Base-by-base conservation (phyloP, 2,113 vertebrate genomes). In the Tyrannus savana region DNA sequence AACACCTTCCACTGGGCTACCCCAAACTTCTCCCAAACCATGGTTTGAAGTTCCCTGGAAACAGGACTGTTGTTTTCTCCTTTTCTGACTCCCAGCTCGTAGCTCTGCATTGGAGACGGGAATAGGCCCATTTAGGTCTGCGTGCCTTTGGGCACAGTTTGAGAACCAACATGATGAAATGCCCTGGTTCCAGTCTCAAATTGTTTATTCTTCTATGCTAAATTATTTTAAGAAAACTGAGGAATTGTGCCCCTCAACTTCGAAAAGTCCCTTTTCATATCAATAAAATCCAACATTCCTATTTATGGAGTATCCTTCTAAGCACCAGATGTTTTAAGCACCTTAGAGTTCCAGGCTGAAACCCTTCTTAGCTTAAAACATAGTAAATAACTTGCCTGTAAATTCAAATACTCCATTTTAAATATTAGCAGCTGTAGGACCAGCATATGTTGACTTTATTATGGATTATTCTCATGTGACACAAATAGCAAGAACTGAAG, bases 281-380 rank as follows among this genome's bases (percentile, higher is more conserved):
- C 68, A 87, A 82, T 91, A 95, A 96, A 98, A 96, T 53, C 77
- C 79, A 91, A 35, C 84, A 58, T 77, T 92, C 74, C 91, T 97
- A 96, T 96, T 98, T 97, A 96, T 94, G 78, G 84, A 87, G 89
- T 90, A 93, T 95, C 84, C 84, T 93, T 82, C 93, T 95, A 95
- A 96, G 93, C 95, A 77, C 79, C 89, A 75, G 69, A 97, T 92
- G 96, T 93, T 97, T 98, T 97, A 98, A 97, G 97, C 90, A 97
- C 97, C 96, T 97, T 97, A 96, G 27, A 94, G 94, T 79, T 95
- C 80, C 91, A 93, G 85, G 89, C 87, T 92, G 95, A 97, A 98
- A 89, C 71, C 74, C 95, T 97, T 88, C 94, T 97, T 97, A 97
- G 85, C 95, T 96, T 95, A 97, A 97, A 95, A 95, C 87, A 78